A percentile compares a stretch with the other conserved stretches of the same genome.
Evolutionary conservation across 2,113 vertebrate species (phyloP).

Genomic region (Pelobates fuscus): DNA sequence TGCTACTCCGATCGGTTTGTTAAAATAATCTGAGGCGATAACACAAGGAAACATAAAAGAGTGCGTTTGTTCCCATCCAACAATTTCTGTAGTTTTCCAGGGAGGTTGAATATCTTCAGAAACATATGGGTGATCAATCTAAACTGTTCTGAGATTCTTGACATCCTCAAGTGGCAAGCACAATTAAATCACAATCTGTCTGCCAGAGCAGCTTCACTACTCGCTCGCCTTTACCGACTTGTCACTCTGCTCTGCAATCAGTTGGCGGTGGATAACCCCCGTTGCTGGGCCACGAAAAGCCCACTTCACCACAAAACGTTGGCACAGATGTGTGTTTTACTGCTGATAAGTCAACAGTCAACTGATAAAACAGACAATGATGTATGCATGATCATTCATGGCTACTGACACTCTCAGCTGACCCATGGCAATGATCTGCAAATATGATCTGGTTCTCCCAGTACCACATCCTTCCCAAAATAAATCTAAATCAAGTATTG

Average conservation of each 20-base stretch:
- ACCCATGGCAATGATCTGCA: too few relatives aligned
- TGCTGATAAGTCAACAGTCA: constrained; percentile 32
- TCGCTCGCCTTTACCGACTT: background rate
- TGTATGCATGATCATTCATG: too few relatives aligned
- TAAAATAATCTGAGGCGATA: too few relatives aligned
- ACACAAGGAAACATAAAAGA: background rate
- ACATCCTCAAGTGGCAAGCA: constrained; percentile 30
- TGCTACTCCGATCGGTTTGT: too few relatives aligned
- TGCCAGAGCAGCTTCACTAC: constrained; percentile 26
- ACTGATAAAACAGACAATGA: background rate
- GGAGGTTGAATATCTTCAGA: constrained; percentile 34
- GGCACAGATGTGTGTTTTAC: constrained; percentile 18
- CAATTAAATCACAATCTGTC: constrained; percentile 45
- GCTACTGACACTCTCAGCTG: too few relatives aligned
- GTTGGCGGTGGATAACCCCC: constrained; percentile 4
- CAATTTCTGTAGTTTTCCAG: constrained; percentile 11
- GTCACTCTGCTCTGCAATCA: constrained; percentile 24
- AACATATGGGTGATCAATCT: constrained; percentile 50
- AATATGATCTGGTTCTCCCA: too few relatives aligned
- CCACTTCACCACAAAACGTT: background rate
- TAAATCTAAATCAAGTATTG: too few relatives aligned
- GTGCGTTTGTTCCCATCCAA: background rate
- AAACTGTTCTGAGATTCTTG: constrained; percentile 19
- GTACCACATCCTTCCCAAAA: too few relatives aligned
- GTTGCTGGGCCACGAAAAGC: background rate